Conservation (phyloP, 2,113 vertebrate species). For the Leptocoma aspasia region DNA sequence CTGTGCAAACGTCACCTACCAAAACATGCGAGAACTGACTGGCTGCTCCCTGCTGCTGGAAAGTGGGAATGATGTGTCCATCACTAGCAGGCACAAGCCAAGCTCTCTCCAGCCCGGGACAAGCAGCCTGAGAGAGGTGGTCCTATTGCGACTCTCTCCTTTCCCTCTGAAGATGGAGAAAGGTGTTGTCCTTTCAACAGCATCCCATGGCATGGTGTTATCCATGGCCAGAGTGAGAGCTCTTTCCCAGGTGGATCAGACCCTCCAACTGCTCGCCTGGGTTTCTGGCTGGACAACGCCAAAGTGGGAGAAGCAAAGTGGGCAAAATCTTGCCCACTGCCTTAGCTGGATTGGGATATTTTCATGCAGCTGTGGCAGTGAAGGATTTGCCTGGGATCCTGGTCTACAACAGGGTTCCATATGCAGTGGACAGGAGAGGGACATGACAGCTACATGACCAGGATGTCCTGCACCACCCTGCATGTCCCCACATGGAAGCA, state of each 20-base stretch:
- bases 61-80: neutral
- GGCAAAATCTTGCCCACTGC: neutral
- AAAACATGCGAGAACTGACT: neutral
- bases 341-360: neutral
- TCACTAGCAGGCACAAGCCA: rapidly evolving
- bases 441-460: neutral
- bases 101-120: neutral
- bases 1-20: neutral
- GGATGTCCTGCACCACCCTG: neutral
- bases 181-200: neutral
- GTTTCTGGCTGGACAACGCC: neutral
- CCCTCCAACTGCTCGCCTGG: rapidly evolving
- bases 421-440: neutral
- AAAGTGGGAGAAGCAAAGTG: rapidly evolving
- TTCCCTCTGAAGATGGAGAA: neutral
- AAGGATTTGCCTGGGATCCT: neutral
- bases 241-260: neutral
- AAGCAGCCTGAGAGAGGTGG: neutral
- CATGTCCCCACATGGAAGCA: neutral
- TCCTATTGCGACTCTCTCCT: neutral
- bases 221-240: neutral
- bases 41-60: neutral
- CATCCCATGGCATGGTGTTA: rapidly evolving
- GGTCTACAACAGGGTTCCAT: rapidly evolving
- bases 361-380: neutral